These are phyloP conservation scores for Decapterus maruadsi DNA, from an alignment of 2,797 vertebrate species.

Conservation along the genomic window DNA sequence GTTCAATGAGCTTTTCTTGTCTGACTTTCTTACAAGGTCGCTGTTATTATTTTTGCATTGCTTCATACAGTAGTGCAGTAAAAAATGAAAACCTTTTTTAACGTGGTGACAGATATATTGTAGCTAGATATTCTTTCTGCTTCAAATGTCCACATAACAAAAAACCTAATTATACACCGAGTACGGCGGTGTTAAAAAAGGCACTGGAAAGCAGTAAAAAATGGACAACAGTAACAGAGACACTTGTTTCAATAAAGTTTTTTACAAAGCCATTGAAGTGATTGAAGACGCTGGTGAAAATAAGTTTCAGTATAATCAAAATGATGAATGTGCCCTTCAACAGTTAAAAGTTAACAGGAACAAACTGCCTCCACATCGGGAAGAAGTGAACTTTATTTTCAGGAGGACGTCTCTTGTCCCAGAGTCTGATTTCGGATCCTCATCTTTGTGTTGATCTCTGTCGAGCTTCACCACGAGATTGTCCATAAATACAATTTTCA, in stretches of 20 bases:
- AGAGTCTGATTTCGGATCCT: background rate
- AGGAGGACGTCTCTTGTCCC: background rate
- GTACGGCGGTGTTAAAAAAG: background rate
- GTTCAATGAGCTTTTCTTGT: background rate
- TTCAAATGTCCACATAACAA: background rate
- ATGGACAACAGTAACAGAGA: background rate
- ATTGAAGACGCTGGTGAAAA: background rate
- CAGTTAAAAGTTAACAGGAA: background rate
- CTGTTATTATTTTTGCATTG: background rate
- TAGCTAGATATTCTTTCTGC: background rate
- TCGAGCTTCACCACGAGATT: background rate
- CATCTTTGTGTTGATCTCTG: background rate
- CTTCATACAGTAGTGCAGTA: background rate
- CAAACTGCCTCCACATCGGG: background rate
- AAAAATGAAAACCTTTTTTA: constrained; percentile 24
- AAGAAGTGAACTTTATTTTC: constrained; percentile 7
- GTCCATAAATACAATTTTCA: constrained; percentile 19
- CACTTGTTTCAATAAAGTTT: background rate
- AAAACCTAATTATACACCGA: background rate
- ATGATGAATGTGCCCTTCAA: background rate
- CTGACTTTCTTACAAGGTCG: background rate
- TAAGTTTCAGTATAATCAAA: background rate
- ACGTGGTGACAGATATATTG: background rate
- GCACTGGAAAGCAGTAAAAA: background rate
- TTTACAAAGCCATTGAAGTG: background rate